Conservation (phyloP, 2,888 invertebrate genomes). For the Poecilus cupreus region DNA sequence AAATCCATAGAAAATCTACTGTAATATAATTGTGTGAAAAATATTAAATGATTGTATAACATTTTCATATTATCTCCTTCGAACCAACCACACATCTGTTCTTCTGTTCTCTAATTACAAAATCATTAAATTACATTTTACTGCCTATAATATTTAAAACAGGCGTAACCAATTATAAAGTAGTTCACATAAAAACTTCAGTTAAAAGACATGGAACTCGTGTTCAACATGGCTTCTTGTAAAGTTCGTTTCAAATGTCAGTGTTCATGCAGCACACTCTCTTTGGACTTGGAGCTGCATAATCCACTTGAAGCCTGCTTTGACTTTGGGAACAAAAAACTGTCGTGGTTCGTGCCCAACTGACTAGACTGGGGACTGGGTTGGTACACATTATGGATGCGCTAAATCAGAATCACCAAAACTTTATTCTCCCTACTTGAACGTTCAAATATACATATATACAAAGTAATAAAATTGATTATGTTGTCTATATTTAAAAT, state of each 20-base stretch:
- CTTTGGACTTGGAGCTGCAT: not conserved
- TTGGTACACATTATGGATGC: constrained; percentile 1
- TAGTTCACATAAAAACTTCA: not conserved
- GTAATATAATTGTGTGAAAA: no score
- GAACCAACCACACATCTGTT: not conserved
- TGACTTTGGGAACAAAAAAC: constrained; percentile 24
- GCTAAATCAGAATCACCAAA: not conserved
- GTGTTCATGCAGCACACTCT: not conserved
- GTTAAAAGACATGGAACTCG: not conserved
- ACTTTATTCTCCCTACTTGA: not conserved
- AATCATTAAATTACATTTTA: not conserved
- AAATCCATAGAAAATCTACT: no score
- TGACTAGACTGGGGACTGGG: constrained; percentile 46
- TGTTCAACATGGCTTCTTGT: not conserved
- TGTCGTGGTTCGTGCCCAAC: constrained; percentile 16
- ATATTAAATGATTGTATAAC: no score
- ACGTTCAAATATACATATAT: no score
- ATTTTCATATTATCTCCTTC: no score
- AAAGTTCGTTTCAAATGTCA: not conserved
- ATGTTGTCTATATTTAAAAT: not conserved
- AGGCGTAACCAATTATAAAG: constrained; percentile 14
- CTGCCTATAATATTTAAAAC: constrained; percentile 7
- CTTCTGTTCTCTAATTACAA: not conserved
- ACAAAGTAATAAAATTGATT: not conserved
- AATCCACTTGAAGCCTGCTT: constrained; percentile 27